phyloP scores from a whole-genome alignment of 2,797 vertebrate genomes.

The Potorous gilbertii region DNA sequence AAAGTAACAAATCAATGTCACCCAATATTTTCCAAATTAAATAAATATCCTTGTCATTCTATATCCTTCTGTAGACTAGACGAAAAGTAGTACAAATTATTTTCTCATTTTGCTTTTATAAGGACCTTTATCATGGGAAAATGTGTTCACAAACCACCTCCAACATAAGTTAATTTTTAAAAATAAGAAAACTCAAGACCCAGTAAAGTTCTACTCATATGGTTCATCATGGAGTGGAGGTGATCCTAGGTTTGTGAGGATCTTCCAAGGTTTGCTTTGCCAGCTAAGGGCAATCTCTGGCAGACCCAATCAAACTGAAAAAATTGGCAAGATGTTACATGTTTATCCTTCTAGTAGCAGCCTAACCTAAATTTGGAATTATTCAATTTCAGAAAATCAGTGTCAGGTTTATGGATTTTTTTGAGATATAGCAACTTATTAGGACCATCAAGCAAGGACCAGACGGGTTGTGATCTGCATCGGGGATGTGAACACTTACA shows the following conservation, averaged over 20 bases:
- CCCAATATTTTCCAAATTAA: conserved; percentile 55
- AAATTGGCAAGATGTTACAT: neutral
- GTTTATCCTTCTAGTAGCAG: neutral
- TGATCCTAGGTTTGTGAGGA: neutral
- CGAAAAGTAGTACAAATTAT: neutral
- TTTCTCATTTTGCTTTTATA: conserved; percentile 43
- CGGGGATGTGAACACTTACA: too few species aligned
- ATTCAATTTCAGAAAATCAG: neutral
- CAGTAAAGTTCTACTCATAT: neutral
- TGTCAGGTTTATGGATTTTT: neutral
- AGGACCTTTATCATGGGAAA: conserved; percentile 23
- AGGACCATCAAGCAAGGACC: neutral
- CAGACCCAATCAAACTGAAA: neutral
- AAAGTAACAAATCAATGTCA: conserved; percentile 24
- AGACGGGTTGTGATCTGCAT: neutral
- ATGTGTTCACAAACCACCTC: neutral
- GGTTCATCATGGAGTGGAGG: neutral
- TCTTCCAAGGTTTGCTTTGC: neutral
- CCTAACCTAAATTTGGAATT: neutral
- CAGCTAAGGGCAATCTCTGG: neutral
- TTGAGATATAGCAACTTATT: neutral
- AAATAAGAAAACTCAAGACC: neutral
- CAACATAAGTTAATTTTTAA: neutral
- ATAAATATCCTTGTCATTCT: neutral
- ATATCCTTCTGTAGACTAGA: conserved; percentile 43